A percentile compares a stretch with the other conserved stretches of the same genome.
phyloP scores from a whole-genome alignment of 1,140 invertebrate species.

The Metaphire vulgaris region DNA sequence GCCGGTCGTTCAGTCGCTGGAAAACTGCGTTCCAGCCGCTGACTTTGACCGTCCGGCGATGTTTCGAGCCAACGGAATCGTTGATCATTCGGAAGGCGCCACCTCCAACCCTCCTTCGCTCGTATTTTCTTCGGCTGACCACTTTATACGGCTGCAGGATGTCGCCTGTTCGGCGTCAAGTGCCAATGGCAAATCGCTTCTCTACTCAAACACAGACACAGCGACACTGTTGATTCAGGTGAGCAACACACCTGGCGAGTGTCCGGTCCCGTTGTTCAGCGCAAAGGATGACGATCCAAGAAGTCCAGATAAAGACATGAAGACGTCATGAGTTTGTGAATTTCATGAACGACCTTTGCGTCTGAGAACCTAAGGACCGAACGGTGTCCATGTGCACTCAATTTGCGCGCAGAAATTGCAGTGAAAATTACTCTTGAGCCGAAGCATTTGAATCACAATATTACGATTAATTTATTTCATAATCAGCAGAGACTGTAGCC shows the following conservation, averaged over 20 bases:
- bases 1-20: background rate
- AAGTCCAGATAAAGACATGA: too few relatives aligned
- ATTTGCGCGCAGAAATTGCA: too few relatives aligned
- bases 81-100: background rate
- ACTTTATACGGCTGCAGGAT: background rate
- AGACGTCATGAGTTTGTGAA: too few relatives aligned
- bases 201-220: background rate
- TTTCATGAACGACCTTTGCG: too few relatives aligned
- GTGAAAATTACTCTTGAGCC: too few relatives aligned
- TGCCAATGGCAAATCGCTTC: background rate
- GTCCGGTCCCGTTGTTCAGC: background rate
- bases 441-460: too few relatives aligned
- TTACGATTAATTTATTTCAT: too few relatives aligned
- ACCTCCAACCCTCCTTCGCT: background rate
- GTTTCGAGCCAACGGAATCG: background rate
- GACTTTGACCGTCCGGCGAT: background rate
- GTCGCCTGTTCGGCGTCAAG: background rate
- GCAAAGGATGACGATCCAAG: background rate
- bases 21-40: background rate
- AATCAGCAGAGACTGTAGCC: too few relatives aligned
- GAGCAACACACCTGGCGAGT: background rate
- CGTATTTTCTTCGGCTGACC: background rate
- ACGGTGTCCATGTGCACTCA: too few relatives aligned
- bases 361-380: too few relatives aligned
- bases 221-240: background rate